Conservation (phyloP, 2,888 invertebrate genomes). For the Lasius platythorax region DNA sequence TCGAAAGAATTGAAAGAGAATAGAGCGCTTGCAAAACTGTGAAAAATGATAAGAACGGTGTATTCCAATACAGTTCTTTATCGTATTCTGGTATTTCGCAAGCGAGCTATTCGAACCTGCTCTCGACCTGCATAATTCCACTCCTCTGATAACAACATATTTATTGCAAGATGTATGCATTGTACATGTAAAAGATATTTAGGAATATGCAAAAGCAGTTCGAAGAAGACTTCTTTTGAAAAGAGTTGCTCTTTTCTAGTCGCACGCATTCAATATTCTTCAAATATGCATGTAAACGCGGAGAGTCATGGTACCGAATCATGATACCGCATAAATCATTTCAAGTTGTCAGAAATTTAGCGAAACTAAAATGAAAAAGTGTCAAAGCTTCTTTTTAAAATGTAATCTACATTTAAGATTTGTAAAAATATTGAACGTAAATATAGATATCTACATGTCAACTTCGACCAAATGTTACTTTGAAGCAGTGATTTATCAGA, state of each 20-base stretch:
- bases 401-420: not conserved
- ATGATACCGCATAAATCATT: constrained; percentile 37
- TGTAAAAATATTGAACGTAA: not conserved
- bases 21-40: constrained; percentile 17
- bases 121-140: constrained; percentile 41
- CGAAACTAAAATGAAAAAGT: not conserved
- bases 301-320: constrained; percentile 7
- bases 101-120: constrained; percentile 17
- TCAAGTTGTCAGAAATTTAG: constrained; percentile 32
- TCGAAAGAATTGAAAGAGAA: constrained; percentile 9
- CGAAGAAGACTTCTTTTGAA: constrained; percentile 25
- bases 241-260: constrained; percentile 4
- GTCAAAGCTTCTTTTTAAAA: not conserved
- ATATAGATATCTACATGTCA: not conserved
- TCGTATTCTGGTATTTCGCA: constrained; percentile 12
- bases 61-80: constrained; percentile 42
- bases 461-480: not conserved
- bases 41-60: constrained; percentile 29
- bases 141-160: constrained; percentile 33
- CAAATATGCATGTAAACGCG: constrained; percentile 30
- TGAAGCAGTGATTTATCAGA: not conserved
- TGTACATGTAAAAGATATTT: constrained; percentile 46
- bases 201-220: constrained; percentile 13
- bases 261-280: constrained; percentile 31
- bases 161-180: constrained; percentile 43